Base-by-base conservation (phyloP, 2,888 invertebrate genomes). In the Yponomeuta plumbellus region DNA sequence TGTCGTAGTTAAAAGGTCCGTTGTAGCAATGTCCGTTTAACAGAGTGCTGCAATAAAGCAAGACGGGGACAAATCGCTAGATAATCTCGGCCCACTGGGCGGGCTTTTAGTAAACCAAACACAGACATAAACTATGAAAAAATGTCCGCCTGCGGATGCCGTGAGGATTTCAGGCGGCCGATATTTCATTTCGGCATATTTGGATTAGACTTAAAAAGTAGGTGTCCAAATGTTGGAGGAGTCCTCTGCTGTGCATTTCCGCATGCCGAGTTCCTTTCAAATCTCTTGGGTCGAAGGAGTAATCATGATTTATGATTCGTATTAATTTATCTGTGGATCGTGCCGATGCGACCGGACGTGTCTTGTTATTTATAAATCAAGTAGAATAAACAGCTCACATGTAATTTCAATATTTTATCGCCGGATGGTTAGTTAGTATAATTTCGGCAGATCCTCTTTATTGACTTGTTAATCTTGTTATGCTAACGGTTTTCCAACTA, bases 81-180 rank as follows among this genome's bases (percentile, higher is more conserved):
- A 74, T 76, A 75, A 75, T 71, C 65, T 67, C 61, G 39, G 65
- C 69, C 67, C 70, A 70, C 66, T 68, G 64, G 26, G 69, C 59
- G 40, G 68, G 68, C 70, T 68, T 67, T 63, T 66, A 67, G 67
- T 20, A 70, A 69, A 75, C 71, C 75, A 74, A 74, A 75, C 73
- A 76, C 75, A 74, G 72, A 71, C 80, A 83, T 82, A 83, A 83
- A 84, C 82, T 80, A 80, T 77, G 79, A 78, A 81, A 76, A 81
- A 80, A 73, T 76, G 73, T 72, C 72, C 69, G 74, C 72, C 71
- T 78, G 75, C 77, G 78, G 80, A 80, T 76, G 73, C 73, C 71
- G 66, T 70, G 70, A 71, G 73, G 76, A 77, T 80, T 82, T 77
- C 72, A n/a, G 34, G 70, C 72, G 69, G 68, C 72, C 77, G 74